These are phyloP conservation scores for Psilopogon haemacephalus DNA, from an alignment of 2,113 vertebrate species.

Conservation along the genomic window DNA sequence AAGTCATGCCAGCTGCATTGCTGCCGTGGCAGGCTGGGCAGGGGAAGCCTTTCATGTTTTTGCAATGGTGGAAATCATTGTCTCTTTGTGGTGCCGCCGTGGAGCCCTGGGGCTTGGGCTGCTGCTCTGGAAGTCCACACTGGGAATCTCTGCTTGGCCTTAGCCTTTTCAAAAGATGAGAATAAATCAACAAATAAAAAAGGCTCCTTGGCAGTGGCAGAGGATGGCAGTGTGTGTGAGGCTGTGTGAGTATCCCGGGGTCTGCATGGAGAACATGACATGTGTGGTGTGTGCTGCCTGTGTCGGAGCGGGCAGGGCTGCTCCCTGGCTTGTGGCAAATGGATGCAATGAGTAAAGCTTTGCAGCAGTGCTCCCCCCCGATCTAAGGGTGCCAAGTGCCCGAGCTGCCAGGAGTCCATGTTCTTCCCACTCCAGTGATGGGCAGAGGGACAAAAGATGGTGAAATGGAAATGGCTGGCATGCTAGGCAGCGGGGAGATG, in stretches of 20 bases:
- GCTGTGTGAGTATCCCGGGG: neutral
- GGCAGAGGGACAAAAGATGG: conserved; percentile 16
- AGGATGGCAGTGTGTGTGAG: neutral
- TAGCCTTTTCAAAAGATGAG: neutral
- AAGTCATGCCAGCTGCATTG: conserved; percentile 18
- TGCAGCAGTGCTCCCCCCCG: neutral
- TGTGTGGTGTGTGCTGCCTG: conserved; percentile 5
- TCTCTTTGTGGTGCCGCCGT: conserved; percentile 33
- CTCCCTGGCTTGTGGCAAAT: conserved; percentile 25
- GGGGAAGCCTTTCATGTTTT: conserved; percentile 17
- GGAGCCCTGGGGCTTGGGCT: neutral
- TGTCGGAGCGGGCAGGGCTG: conserved; percentile 5
- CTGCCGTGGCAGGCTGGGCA: conserved; percentile 44
- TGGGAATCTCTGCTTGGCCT: neutral
- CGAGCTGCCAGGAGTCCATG: neutral
- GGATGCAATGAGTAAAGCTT: neutral
- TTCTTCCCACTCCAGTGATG: neutral
- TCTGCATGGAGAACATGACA: conserved; percentile 9
- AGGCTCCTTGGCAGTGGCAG: neutral
- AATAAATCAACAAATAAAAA: neutral
- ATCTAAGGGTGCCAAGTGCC: neutral
- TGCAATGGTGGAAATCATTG: conserved; percentile 29
- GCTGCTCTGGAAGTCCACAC: neutral
- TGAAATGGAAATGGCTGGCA: neutral
- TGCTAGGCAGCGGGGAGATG: neutral